Conservation (phyloP, 2,797 vertebrate genomes). For the Poecilia picta region DNA sequence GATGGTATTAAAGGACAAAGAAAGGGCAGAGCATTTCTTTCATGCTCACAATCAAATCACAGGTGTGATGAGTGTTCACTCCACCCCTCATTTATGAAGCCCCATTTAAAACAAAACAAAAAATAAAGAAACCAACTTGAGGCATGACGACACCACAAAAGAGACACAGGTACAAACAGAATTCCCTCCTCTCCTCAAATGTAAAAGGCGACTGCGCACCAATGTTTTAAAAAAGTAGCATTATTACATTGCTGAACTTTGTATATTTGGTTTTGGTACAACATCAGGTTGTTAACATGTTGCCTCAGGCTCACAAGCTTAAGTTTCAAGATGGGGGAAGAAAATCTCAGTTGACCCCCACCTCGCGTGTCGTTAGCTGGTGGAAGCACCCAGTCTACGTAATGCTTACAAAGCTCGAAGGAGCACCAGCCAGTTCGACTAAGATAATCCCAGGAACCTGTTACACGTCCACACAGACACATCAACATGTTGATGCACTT, state of each 20-base stretch:
- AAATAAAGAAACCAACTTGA: slow-evolving; percentile 52
- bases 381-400: slow-evolving; percentile 68
- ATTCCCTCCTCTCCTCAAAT: slow-evolving; percentile 74
- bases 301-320: slow-evolving; percentile 66
- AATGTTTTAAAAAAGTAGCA: slow-evolving; percentile 67
- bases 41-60: slow-evolving; percentile 74
- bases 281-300: slow-evolving; percentile 78
- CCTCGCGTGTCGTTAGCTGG: slow-evolving; percentile 63
- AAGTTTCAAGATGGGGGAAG: slow-evolving; percentile 58
- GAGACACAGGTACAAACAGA: slow-evolving; percentile 76
- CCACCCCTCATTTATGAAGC: slow-evolving; percentile 50
- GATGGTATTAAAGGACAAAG: slow-evolving; percentile 54
- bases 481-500: slow-evolving; percentile 71
- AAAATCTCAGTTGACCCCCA: slow-evolving; percentile 58
- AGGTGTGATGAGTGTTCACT: slow-evolving; percentile 64
- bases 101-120: slow-evolving; percentile 41
- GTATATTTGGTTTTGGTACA: slow-evolving; percentile 84
- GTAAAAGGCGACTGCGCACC: slow-evolving; percentile 71
- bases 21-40: slow-evolving; percentile 57
- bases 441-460: slow-evolving; percentile 72
- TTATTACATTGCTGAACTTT: slow-evolving; percentile 78
- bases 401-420: slow-evolving; percentile 62
- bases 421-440: slow-evolving; percentile 66
- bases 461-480: slow-evolving; percentile 74
- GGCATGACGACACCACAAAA: slow-evolving; percentile 73